These are phyloP conservation scores for Hypomecis atomaria DNA, from an alignment of 2,888 invertebrate species.

Conservation along the genomic window DNA sequence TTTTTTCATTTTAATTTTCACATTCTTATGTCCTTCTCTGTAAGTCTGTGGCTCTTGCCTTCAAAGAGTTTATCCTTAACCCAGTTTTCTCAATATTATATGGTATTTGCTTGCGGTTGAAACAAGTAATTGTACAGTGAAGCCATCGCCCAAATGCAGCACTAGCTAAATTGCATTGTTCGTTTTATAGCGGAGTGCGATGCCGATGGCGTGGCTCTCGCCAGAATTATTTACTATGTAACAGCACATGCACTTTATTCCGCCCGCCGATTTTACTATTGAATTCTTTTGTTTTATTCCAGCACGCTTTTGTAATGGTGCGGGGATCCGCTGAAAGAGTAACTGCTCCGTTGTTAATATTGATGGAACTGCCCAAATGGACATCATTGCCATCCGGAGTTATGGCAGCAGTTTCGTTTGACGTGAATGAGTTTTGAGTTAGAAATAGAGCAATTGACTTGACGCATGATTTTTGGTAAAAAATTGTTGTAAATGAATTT, in stretches of 20 bases:
- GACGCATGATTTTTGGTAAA: neutral
- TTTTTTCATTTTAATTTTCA: no score
- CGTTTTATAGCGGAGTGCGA: conserved; percentile 78
- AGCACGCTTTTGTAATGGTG: conserved; percentile 44
- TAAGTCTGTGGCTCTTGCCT: neutral
- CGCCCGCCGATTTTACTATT: conserved; percentile 71
- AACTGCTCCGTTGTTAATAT: conserved; percentile 26
- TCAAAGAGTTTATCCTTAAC: conserved; percentile 28
- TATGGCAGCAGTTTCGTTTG: conserved; percentile 14
- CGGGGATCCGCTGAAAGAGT: conserved; percentile 22
- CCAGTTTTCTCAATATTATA: conserved; percentile 48
- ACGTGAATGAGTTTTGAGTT: conserved; percentile 8
- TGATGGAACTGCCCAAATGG: conserved; percentile 27
- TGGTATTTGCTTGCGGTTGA: conserved; percentile 49
- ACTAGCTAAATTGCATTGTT: conserved; percentile 81
- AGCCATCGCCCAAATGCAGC: conserved; percentile 73
- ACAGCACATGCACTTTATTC: conserved; percentile 79
- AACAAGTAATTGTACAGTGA: conserved; percentile 68
- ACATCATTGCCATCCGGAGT: conserved; percentile 21
- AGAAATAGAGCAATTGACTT: neutral
- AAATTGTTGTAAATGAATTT: no score
- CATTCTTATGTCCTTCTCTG: no score
- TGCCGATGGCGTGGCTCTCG: conserved; percentile 69
- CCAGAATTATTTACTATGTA: conserved; percentile 82
- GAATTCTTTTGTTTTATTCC: conserved; percentile 66